Conservation (phyloP, 2,888 invertebrate species). For the Blera fallax region DNA sequence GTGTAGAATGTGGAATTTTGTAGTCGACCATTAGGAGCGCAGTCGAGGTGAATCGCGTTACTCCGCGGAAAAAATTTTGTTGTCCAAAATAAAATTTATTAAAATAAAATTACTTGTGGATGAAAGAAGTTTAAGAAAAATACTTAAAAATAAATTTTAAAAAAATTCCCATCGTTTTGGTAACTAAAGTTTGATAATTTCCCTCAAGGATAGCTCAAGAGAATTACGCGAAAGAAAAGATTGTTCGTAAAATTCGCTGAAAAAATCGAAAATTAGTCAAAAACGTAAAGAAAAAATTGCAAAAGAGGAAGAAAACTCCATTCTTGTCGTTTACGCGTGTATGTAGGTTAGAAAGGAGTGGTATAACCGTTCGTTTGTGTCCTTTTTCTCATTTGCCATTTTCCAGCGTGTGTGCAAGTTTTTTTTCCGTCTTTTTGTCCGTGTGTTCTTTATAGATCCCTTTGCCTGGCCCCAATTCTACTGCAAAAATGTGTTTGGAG, state of each 20-base stretch:
- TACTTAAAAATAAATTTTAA: neutral
- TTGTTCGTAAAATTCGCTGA: neutral
- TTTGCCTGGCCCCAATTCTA: neutral
- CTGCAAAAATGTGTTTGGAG: neutral
- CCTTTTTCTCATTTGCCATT: slow-evolving; percentile 28
- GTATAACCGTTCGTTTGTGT: slow-evolving; percentile 62
- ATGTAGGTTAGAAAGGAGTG: slow-evolving; percentile 69
- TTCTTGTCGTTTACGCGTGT: slow-evolving; percentile 35
- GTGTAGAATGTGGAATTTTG: slow-evolving; percentile 20
- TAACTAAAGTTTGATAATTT: neutral
- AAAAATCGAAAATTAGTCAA: slow-evolving; percentile 8
- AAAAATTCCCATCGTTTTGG: neutral
- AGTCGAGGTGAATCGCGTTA: slow-evolving; percentile 59
- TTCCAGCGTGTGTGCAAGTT: slow-evolving; percentile 42
- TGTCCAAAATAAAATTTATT: neutral
- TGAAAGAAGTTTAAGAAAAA: neutral
- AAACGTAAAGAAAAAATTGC: slow-evolving; percentile 14
- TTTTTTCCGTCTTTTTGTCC: slow-evolving; percentile 17
- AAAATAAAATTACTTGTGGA: slow-evolving; percentile 5
- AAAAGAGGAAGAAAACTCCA: slow-evolving; percentile 34
- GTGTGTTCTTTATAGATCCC: slow-evolving; percentile 7
- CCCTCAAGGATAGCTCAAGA: neutral
- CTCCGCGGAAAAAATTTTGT: slow-evolving; percentile 40
- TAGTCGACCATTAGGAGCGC: slow-evolving; percentile 67
- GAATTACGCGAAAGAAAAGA: neutral